Percentiles rank a stretch among this genome's conserved stretches.
phyloP scores from a whole-genome alignment of 2,888 invertebrate genomes.

The Euzetes globulus region DNA sequence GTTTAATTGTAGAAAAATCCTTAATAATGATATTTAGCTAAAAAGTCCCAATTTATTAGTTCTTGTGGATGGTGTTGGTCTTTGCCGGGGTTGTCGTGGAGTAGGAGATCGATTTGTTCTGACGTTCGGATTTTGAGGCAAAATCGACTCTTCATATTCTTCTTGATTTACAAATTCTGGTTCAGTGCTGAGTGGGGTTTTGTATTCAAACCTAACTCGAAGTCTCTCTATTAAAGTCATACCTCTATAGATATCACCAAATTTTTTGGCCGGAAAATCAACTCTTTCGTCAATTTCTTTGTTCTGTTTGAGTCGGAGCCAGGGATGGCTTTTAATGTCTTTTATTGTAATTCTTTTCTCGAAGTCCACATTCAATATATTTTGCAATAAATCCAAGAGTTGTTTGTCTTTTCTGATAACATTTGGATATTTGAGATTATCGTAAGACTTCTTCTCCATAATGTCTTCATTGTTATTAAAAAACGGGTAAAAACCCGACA shows the following conservation, averaged over 20 bases:
- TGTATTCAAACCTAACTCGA: background rate
- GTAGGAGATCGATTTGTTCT: background rate
- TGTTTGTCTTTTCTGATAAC: background rate
- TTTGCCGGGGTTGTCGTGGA: background rate
- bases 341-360: background rate
- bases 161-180: background rate
- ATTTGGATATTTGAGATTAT: background rate
- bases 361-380: background rate
- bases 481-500: background rate
- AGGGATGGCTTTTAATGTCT: background rate
- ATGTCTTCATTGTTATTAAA: background rate
- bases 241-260: conserved; percentile 13
- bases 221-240: conserved; percentile 10
- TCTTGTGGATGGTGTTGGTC: too few species aligned
- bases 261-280: background rate
- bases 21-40: too few species aligned
- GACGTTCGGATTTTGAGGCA: background rate
- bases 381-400: background rate
- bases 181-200: background rate
- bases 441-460: background rate
- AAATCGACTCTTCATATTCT: conserved; percentile 9
- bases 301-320: background rate
- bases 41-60: too few species aligned
- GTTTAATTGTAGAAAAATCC: too few species aligned
- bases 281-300: background rate